These are phyloP conservation scores for Campoplex capitator DNA, from an alignment of 2,888 invertebrate genomes.

Conservation along the genomic window DNA sequence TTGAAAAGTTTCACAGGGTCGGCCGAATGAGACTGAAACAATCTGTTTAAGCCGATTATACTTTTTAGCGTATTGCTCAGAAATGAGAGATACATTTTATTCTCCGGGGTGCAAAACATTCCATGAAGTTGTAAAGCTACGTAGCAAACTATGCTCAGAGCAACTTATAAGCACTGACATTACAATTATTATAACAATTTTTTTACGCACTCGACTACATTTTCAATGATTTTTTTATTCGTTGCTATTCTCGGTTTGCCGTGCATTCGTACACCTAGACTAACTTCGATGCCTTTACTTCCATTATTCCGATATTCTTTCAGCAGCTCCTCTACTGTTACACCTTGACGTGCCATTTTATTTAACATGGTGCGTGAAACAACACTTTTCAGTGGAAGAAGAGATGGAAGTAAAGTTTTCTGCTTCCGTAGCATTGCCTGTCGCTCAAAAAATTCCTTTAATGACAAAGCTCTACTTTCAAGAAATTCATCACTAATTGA, in stretches of 20 bases:
- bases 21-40: background rate
- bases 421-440: slow-evolving; percentile 1
- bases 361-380: slow-evolving; percentile 32
- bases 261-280: slow-evolving; percentile 47
- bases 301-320: slow-evolving; percentile 43
- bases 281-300: slow-evolving; percentile 52
- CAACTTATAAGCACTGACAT: background rate
- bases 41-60: background rate
- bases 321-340: slow-evolving; percentile 36
- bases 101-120: slow-evolving; percentile 65
- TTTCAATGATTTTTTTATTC: slow-evolving; percentile 14
- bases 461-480: background rate
- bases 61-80: slow-evolving; percentile 8
- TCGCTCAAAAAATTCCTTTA: slow-evolving; percentile 2
- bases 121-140: slow-evolving; percentile 62
- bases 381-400: slow-evolving; percentile 30
- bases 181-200: background rate
- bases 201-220: background rate
- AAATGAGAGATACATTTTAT: slow-evolving; percentile 27
- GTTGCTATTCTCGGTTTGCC: slow-evolving; percentile 51
- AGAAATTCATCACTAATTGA: too few relatives aligned
- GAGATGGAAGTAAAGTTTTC: slow-evolving; percentile 32
- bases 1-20: slow-evolving; percentile 25
- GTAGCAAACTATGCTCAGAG: slow-evolving; percentile 44
- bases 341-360: slow-evolving; percentile 59